Base-by-base conservation (phyloP, 2,888 invertebrate genomes). In the Cheilosia vernalis region DNA sequence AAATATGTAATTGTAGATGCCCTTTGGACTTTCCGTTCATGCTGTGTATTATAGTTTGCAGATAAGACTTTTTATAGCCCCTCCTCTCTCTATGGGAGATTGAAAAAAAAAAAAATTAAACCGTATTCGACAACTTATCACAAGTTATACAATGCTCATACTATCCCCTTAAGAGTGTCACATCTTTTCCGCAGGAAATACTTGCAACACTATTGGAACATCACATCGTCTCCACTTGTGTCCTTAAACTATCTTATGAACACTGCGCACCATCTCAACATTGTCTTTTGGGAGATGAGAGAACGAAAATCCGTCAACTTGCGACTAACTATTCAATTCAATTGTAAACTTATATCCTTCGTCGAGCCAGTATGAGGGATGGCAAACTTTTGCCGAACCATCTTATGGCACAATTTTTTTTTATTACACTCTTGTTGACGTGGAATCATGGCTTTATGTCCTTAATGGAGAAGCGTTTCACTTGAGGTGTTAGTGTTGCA, bases 311-410 rank as follows among this genome's bases (percentile, higher is more conserved):
- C 67, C 78, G 67, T 73, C 78, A 78, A 78, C 49, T 67, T 83
- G 44, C 78, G 61, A 73, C 44, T 66, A 83, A 73, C 83, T 83
- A 73, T 83, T 83, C 78, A 83, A 83, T 83, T 83, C 67, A 78
- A 73, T 78, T 78, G 83, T 49, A 47, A 83, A 78, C 72, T 67
- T 73, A 66, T 72, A 78, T 78, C 70, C 58, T 76, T 70, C 33
- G 56, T 30, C 53, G 33, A 44, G 42, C 13, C 63, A 37, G 30
- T 24, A 63, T 19, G 21, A 42, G 24, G n/a, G 21, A 33, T 44
- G 63, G 47, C 21, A 19, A 63, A 73, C 66, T 67, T 67, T 53
- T 10, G 13, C 24, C 15, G 9, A 51, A 51, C 37, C 40, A 27
- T 24, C 6, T 66, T 10, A 27, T n/a, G 30, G 4, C 30, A 27